A percentile compares a stretch with the other conserved stretches of the same genome.
Evolutionary conservation across 2,113 vertebrate species (phyloP).

Genomic region (Antechinus stuartii): DNA sequence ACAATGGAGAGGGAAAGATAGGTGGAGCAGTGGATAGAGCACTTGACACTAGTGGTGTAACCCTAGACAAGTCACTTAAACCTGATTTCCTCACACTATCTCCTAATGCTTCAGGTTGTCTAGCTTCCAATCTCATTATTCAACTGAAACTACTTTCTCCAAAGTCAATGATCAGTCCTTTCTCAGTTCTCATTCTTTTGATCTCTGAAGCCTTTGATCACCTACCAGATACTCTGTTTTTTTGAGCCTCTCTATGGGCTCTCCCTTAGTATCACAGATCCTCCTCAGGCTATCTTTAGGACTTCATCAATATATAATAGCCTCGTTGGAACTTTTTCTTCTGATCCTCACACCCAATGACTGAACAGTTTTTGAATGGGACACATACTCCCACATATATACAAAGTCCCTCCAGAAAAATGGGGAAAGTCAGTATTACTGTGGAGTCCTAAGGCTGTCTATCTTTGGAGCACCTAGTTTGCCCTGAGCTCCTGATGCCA

Average conservation of each 20-base stretch:
- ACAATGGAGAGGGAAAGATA: too few relatives aligned
- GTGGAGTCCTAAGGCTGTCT: not conserved
- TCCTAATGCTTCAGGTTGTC: not conserved
- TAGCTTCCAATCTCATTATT: not conserved
- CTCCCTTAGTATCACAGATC: not conserved
- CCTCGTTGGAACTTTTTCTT: not conserved
- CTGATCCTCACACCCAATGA: not conserved
- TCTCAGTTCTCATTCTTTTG: not conserved
- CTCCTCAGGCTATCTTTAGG: not conserved
- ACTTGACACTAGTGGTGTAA: too few relatives aligned
- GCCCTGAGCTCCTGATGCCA: not conserved
- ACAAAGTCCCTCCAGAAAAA: too few relatives aligned
- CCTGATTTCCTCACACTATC: too few relatives aligned
- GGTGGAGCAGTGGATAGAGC: too few relatives aligned
- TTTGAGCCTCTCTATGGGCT: not conserved
- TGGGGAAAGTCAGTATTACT: not conserved
- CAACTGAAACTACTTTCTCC: not conserved
- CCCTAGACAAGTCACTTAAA: too few relatives aligned
- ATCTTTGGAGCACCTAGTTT: not conserved
- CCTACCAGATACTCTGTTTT: not conserved
- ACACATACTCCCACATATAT: not conserved
- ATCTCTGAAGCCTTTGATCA: not conserved
- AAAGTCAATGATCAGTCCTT: not conserved
- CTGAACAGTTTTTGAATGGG: not conserved
- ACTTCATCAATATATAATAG: not conserved